Base-by-base conservation (phyloP, 2,113 vertebrate species). In the Aptenodytes forsteri region DNA sequence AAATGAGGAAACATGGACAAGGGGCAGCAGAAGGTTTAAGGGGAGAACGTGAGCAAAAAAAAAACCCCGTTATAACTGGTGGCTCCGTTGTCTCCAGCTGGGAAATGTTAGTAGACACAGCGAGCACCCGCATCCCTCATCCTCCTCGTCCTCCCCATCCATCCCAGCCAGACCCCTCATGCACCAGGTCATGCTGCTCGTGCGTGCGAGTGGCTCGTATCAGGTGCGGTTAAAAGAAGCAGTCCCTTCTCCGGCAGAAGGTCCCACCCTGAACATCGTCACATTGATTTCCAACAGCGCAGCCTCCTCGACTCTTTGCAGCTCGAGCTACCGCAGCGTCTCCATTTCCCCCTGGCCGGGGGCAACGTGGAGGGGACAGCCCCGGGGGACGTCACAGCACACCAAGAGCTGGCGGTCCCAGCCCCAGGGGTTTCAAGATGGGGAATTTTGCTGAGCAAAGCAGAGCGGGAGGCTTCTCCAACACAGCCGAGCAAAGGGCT, bases 151-250 rank as follows among this genome's bases (percentile, higher is more conserved):
- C 50, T 20, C 55, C 2, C 34, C 42, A 38, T 15, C 75, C 85
- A 54, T 34, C n/a, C 66, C 18, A 2, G 23, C 30, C 82, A 46
- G 52, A 9, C 8, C 11, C 50, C 21, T 49, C 49, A 2, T 0
- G 17, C 15, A 10, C 44, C 59, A 11, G 40, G 3, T 4, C 30
- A 11, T 0, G 7, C 49, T 19, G 49, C 64, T 46, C 9, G 2
- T 7, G 30, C 1, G 0, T 9, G 61, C 3, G 0, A 7, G 4
- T 3, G 8, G 26, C 15, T 56, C 34, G 0, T 29, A 20, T 5
- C 46, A 9, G 73, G 13, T 19, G 6, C 0, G 5, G 7, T 16
- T 36, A 44, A 55, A 71, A 34, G 2, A 7, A 38, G 6, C 10
- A 11, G 14, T 23, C 7, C 36, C 56, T 49, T 69, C 29, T 30